Conservation (phyloP, 2,797 vertebrate species). For the Bradypodion pumilum region DNA sequence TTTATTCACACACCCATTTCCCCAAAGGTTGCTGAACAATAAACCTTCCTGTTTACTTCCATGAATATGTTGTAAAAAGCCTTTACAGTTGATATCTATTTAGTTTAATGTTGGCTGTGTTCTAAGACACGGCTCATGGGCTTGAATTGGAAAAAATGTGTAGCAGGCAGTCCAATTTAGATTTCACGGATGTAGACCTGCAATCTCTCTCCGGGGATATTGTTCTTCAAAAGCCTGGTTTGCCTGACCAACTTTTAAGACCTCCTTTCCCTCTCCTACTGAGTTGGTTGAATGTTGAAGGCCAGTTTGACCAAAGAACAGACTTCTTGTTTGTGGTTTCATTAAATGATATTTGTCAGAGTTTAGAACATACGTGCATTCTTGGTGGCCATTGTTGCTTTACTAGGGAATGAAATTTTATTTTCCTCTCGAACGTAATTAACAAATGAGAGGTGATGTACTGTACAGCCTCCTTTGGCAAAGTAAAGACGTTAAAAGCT, state of each 20-base stretch:
- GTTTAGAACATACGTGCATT: conserved; percentile 71
- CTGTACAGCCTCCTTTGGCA: conserved; percentile 30
- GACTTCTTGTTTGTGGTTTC: conserved; percentile 69
- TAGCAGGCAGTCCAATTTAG: conserved; percentile 13
- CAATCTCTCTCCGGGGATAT: conserved; percentile 6
- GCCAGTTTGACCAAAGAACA: conserved; percentile 58
- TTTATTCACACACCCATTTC: neutral
- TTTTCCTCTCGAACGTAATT: conserved; percentile 40
- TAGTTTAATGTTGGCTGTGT: conserved; percentile 33
- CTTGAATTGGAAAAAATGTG: conserved; percentile 32
- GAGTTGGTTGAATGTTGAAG: conserved; percentile 64
- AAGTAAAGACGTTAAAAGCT: conserved; percentile 32
- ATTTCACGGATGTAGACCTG: neutral
- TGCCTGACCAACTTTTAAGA: conserved; percentile 63
- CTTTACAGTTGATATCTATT: neutral
- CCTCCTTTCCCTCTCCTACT: conserved; percentile 43
- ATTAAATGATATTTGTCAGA: conserved; percentile 76
- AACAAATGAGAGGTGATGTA: conserved; percentile 37
- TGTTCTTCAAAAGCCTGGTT: conserved; percentile 45
- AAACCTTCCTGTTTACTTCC: conserved; percentile 6
- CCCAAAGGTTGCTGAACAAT: conserved; percentile 4
- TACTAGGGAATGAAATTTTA: conserved; percentile 63
- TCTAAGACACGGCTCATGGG: neutral
- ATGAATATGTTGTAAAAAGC: neutral
- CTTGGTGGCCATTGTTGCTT: conserved; percentile 67